Conservation (phyloP, 2,113 vertebrate genomes). For the Equus quagga region DNA sequence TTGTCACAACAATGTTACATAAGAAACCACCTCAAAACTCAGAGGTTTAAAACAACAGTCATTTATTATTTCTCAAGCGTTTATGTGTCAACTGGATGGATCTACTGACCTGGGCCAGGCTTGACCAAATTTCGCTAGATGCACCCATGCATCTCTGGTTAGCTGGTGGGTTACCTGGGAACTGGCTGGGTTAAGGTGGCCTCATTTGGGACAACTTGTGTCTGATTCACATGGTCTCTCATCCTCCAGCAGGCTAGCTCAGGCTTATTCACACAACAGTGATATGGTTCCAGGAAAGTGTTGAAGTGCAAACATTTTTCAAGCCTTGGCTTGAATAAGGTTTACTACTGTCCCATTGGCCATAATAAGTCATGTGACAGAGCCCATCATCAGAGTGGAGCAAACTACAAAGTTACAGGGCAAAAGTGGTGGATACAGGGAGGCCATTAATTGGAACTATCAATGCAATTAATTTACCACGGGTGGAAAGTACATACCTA, state of each 20-base stretch:
- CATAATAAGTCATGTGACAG: neutral
- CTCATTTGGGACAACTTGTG: neutral
- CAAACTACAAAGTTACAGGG: neutral
- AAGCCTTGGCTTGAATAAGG: neutral
- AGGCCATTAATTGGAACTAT: neutral
- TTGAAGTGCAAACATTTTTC: neutral
- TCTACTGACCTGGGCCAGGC: neutral
- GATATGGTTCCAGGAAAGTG: neutral
- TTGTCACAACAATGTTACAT: neutral
- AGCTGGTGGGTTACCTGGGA: neutral
- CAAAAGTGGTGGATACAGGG: neutral
- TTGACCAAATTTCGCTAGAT: neutral
- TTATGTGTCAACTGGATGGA: neutral
- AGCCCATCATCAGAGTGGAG: neutral
- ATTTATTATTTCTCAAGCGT: neutral
- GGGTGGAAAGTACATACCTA: neutral
- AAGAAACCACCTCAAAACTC: neutral
- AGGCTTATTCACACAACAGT: neutral
- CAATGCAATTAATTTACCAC: neutral
- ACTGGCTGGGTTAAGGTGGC: neutral
- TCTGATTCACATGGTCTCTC: neutral
- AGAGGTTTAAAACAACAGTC: neutral
- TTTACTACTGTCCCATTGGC: neutral
- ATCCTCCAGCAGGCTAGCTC: neutral
- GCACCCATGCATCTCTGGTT: neutral